Evolutionary conservation across 2,113 vertebrate species (phyloP).

Genomic region (Heterotilapia buettikoferi): DNA sequence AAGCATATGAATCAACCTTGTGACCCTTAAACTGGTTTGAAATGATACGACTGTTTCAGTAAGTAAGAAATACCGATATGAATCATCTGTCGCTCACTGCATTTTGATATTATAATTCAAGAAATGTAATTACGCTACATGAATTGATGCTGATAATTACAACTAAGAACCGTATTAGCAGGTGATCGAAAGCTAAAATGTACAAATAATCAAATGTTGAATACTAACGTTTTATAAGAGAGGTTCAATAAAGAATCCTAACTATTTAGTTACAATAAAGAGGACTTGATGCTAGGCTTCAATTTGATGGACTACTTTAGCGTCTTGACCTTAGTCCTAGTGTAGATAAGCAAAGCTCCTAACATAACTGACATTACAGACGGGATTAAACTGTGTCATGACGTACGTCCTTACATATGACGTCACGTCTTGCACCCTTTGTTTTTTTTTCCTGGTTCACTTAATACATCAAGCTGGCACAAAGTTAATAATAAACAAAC

Average conservation of each 20-base stretch:
- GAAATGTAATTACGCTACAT: background rate
- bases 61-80: background rate
- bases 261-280: background rate
- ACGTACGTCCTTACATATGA: background rate
- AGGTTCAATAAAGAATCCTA: background rate
- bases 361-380: background rate
- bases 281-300: background rate
- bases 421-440: background rate
- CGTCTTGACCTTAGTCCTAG: background rate
- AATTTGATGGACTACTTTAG: background rate
- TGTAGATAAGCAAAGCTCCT: background rate
- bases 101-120: background rate
- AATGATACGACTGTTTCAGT: background rate
- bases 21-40: background rate
- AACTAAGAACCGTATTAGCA: background rate
- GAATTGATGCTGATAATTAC: background rate
- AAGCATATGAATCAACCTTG: background rate
- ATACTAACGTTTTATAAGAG: background rate
- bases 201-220: background rate
- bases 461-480: background rate
- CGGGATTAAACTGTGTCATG: background rate
- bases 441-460: background rate
- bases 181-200: background rate
- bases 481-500: background rate
- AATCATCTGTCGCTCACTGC: background rate